Base-by-base conservation (phyloP, 1,140 invertebrate species). In the Manduca sexta region DNA sequence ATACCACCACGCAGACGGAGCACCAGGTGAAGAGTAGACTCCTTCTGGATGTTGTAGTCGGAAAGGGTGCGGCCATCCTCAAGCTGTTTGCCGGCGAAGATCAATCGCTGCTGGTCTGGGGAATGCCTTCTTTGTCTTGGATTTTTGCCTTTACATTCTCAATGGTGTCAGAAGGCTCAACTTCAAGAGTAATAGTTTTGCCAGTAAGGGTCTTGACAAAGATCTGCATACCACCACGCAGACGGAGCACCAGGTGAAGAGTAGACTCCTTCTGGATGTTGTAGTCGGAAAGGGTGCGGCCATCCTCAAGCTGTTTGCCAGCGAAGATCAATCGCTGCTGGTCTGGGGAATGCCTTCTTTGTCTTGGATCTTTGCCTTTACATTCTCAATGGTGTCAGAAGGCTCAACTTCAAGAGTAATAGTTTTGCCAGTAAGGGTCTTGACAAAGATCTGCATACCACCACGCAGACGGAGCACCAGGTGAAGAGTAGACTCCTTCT, bases 201-300 rank as follows among this genome's bases (percentile, higher is more conserved):
- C 89, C 95, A 81, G 94, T 95, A 62, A 93, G 91, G 60, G 93
- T 93, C 0, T 92, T 92, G 60, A 94, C 93, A 33, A 89, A 92
- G 0, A 91, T 87, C 67, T 93, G 91, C 8, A 93, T 91, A 7
- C 47, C 47, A 50, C 53, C 53, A 37, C 33, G 33, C 11, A 34
- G 33, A 34, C 33, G 33, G 2, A 34, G 11, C 10, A 34, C 33
- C 33, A 34, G 11, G 12, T 34, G 33, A 34, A 34, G 33, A 2
- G 33, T 34, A 13, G 33, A 34, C 12, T 34, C 33, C 10, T 34
- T 34, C 11, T 34, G 33, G 3, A 34, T 34, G 33, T 34, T 34
- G 33, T 34, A 34, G 10, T 34, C 33, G 10, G 33, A 34, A 10
- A 34, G 33, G 3, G 33, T 34, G 10, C 33, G 33, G 10, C 33